Base-by-base conservation (phyloP, 2,888 invertebrate genomes). In the Folsomia candida region DNA sequence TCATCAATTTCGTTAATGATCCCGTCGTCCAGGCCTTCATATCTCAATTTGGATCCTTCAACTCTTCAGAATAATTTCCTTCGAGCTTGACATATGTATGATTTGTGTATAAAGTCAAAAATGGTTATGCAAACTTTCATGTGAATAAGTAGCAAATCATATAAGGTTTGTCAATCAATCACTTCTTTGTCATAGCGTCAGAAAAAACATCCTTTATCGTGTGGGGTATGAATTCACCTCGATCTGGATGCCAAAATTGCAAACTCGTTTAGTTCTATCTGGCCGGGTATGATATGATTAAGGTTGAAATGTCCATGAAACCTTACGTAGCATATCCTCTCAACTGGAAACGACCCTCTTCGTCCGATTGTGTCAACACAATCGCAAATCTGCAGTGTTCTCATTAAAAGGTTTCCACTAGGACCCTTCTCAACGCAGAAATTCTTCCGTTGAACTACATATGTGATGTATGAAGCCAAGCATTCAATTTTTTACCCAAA, bases 1-100 rank as follows among this genome's bases (percentile, higher is more conserved):
- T 95, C 93, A 85, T 98, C 97, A 82, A 97, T 97, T 87, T 97
- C 97, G 83, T 94, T 92, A 84, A 97, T 98, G 90, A 98, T 96
- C 84, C 92, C 92, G 82, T n/a, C n/a, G n/a, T 97, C 95, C 82
- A 97, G 88, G 84, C 97, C 96, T 75, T 93, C 91, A 79, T 95
- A 92, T 68, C 95, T 95, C 78, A 97, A 87, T 84, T 96, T n/a
- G n/a, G 95, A 84, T 98, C 97, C 82, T 97, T 97, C 81, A 98
- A 87, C 85, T 95, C 96, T 79, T 93, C 89, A 70, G 98, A 88
- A n/a, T n/a, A 84, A 98, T 97, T 87, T 97, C 97, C 82, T 93
- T 90, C 80, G 96, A 86, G 83, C 93, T 93, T 76, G 92, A 90
- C 73, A 94, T 94, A 82, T 94, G 94, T 87, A 95, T 95, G 84